phyloP scores from a whole-genome alignment of 2,888 invertebrate species.

The Caenorhabditis sp. region DNA sequence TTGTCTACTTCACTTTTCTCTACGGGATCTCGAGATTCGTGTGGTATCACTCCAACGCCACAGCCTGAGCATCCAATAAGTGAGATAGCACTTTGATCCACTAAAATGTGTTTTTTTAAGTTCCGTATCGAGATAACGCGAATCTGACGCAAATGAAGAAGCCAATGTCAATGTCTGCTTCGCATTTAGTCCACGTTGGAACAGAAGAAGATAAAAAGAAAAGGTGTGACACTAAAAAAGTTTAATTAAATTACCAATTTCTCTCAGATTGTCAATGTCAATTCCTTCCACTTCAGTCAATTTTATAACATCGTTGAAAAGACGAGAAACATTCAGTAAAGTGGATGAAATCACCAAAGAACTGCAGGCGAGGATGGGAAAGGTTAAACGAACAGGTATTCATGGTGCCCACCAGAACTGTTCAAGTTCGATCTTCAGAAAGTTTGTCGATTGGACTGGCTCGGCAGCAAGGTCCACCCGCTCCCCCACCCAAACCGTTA shows the following conservation, averaged over 20 bases:
- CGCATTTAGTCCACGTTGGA: constrained; percentile 22
- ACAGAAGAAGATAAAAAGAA: background rate
- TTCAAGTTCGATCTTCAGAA: constrained; percentile 16
- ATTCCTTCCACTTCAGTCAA: constrained; percentile 50
- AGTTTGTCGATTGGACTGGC: constrained; percentile 39
- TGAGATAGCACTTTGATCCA: background rate
- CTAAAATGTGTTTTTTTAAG: constrained; percentile 2
- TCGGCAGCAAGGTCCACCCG: constrained; percentile 17
- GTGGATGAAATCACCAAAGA: constrained; percentile 57
- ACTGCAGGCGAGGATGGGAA: constrained; percentile 37
- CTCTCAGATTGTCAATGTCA: constrained; percentile 52
- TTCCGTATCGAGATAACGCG: background rate
- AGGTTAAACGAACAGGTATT: constrained; percentile 52
- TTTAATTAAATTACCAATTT: too few species aligned
- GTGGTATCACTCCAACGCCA: constrained; percentile 53
- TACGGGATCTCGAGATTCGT: constrained; percentile 42
- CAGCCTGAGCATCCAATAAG: constrained; percentile 44
- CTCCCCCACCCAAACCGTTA: constrained; percentile 56
- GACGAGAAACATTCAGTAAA: constrained; percentile 60
- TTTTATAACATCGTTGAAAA: constrained; percentile 50
- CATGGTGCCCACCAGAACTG: background rate
- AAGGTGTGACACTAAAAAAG: background rate
- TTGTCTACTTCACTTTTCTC: constrained; percentile 61
- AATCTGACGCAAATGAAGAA: constrained; percentile 23
- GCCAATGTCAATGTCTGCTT: constrained; percentile 38